Percentiles rank a stretch among this genome's conserved stretches.
These are phyloP conservation scores for Promerops cafer DNA, from an alignment of 2,113 vertebrate species.

Conservation along the genomic window DNA sequence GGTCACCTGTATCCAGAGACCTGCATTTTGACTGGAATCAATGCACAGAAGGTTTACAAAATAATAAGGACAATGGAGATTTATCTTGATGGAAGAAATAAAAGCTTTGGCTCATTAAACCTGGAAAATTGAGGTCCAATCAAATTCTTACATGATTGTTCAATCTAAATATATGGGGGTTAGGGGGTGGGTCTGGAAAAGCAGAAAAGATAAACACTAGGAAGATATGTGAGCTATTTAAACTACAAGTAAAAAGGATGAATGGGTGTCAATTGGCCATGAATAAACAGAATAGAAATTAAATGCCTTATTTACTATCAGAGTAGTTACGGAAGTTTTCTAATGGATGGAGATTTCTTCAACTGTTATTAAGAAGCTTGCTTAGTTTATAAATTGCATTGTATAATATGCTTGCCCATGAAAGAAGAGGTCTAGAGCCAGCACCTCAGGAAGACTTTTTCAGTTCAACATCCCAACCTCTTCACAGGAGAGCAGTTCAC, in stretches of 20 bases:
- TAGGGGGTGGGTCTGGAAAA: neutral
- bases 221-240: neutral
- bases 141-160: neutral
- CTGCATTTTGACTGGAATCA: neutral
- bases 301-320: neutral
- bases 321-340: neutral
- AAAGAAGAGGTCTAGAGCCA: neutral
- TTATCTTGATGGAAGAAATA: constrained; percentile 4
- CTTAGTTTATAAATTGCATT: neutral
- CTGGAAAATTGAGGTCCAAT: neutral
- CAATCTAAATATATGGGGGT: neutral
- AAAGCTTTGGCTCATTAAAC: constrained; percentile 9
- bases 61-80: neutral
- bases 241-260: neutral
- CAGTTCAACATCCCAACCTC: neutral
- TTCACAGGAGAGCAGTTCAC: neutral
- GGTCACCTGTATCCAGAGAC: neutral
- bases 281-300: neutral
- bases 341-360: neutral
- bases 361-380: neutral
- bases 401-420: neutral
- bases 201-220: neutral
- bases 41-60: neutral
- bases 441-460: neutral
- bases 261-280: neutral